These are phyloP conservation scores for Rhinolophus ferrumequinum DNA, from an alignment of 2,113 vertebrate species.

Conservation along the genomic window DNA sequence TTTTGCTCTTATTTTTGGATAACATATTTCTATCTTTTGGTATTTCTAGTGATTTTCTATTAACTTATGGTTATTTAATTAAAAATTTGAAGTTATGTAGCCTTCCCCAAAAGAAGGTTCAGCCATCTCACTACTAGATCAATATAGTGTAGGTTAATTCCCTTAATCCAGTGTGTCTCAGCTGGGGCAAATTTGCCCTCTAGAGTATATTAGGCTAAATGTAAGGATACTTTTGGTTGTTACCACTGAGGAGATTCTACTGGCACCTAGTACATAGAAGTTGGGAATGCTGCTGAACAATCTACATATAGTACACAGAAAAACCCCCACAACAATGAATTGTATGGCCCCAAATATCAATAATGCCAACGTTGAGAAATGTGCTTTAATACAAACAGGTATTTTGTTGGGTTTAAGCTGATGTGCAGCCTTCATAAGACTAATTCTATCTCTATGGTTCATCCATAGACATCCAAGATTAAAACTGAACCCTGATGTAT, in stretches of 20 bases:
- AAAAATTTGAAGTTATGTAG: neutral
- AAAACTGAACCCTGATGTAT: neutral
- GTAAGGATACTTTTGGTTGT: neutral
- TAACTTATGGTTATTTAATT: neutral
- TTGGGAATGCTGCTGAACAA: neutral
- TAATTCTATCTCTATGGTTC: neutral
- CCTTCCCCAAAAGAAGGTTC: neutral
- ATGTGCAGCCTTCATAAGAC: neutral
- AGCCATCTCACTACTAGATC: neutral
- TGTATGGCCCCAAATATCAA: neutral
- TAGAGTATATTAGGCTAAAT: too few species aligned
- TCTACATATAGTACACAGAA: neutral
- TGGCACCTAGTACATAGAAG: neutral
- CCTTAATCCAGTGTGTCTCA: neutral
- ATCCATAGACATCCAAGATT: neutral
- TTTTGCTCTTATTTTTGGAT: neutral
- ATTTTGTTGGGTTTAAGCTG: neutral
- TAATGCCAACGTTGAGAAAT: neutral
- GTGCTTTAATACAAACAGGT: neutral
- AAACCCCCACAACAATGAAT: neutral
- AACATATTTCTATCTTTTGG: neutral
- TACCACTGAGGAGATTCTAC: neutral
- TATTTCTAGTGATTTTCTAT: neutral
- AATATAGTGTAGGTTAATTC: neutral
- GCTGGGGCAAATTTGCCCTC: neutral